Base-by-base conservation (phyloP, 2,113 vertebrate genomes). In the Mobula birostris region DNA sequence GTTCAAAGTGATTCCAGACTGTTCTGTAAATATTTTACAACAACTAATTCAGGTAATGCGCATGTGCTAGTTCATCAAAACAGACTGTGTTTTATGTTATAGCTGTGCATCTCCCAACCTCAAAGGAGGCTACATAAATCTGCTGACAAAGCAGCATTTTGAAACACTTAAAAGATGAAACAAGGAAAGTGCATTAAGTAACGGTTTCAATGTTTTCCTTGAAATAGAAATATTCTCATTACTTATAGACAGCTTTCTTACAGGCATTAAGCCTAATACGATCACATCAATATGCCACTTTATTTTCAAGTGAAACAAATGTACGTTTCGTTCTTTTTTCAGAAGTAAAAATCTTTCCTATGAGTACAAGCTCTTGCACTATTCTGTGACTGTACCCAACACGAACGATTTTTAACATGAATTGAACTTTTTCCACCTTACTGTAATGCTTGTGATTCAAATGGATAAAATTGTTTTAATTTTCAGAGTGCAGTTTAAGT, bases 131-230 rank as follows among this genome's bases (percentile, higher is more conserved):
- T 93, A 93, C 70, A 93, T 93, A 93, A 74, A 93, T 93, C 68
- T 74, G 91, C 91, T 93, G 91, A 93, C 91, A 93, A 93, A 72
- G 91, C 56, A 70, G 91, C 91, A 93, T 74, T 93, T 93, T 74
- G 70, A 93, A 93, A 93, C 70, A 2, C 68, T 72, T 72, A 93
- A 93, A 70, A 93, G 91, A 93, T 93, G 91, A 93, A 93, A 93
- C 91, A 93, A 68, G 66, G 66, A 68, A 92, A 92, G 36, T 92
- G 88, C 88, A 92, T 92, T 92, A 92, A 93, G 36, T 93, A 74
- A 93, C 56, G 91, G 70, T 93, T 74, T 93, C 91, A 48, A 56
- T 93, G 91, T 93, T 93, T 93, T 93, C 91, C 91, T 93, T 76
- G 91, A 74, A 93, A 76, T 14, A 93, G 68, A 48, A 70, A 48